Evolutionary conservation across 2,113 vertebrate genomes (phyloP).

Genomic region (Clarias batrachus): DNA sequence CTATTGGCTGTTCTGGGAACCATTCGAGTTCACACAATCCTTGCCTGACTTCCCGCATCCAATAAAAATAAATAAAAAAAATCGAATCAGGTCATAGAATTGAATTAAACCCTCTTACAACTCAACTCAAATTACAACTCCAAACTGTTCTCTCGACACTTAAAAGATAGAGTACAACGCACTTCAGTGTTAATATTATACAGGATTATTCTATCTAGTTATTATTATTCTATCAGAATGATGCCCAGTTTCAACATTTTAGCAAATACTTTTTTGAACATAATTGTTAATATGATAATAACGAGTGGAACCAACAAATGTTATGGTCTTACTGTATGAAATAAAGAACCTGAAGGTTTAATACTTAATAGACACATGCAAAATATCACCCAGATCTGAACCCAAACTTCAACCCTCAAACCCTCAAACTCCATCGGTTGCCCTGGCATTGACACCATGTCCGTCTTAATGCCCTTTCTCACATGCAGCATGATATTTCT

Average conservation of each 20-base stretch:
- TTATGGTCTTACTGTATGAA: too few species aligned
- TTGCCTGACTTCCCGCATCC: not conserved
- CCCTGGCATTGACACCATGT: too few species aligned
- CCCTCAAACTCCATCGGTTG: too few species aligned
- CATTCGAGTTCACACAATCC: not conserved
- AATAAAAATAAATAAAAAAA: too few species aligned
- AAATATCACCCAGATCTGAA: not conserved
- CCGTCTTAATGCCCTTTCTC: too few species aligned
- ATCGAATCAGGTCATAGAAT: too few species aligned
- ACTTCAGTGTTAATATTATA: not conserved
- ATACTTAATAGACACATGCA: not conserved
- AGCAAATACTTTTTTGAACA: not conserved
- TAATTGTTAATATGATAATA: not conserved
- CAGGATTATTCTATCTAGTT: not conserved
- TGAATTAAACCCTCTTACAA: too few species aligned
- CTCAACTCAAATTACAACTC: not conserved
- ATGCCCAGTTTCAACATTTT: not conserved
- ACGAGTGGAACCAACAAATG: not conserved
- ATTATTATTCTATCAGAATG: too few species aligned
- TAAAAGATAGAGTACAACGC: not conserved
- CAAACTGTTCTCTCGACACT: not conserved
- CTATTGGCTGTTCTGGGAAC: not conserved
- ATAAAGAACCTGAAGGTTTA: not conserved
- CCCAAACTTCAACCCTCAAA: too few species aligned
- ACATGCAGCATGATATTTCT: too few species aligned